phyloP scores from a whole-genome alignment of 1,140 invertebrate genomes.

The Adelges cooleyi region DNA sequence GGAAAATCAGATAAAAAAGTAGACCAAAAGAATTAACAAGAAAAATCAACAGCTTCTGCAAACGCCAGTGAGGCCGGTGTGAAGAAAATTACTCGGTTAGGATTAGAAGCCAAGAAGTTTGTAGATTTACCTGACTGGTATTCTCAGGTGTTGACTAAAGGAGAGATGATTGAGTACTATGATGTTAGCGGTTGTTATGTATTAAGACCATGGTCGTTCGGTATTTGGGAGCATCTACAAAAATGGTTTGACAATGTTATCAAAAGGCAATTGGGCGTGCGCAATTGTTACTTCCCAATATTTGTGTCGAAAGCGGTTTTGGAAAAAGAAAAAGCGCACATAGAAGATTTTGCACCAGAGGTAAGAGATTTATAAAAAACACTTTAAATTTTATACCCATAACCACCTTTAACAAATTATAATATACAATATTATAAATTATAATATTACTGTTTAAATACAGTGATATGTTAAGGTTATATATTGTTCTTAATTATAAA shows the following conservation, averaged over 20 bases:
- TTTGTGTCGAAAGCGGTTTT: constrained; percentile 85
- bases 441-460: too few species aligned
- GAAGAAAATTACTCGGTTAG: constrained; percentile 85
- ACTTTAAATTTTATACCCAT: too few species aligned
- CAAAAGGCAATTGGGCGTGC: constrained; percentile 74
- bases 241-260: constrained; percentile 83
- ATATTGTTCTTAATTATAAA: too few species aligned
- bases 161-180: constrained; percentile 98
- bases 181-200: constrained; percentile 99
- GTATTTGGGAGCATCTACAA: constrained; percentile 92
- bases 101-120: constrained; percentile 83
- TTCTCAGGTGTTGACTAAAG: constrained; percentile 91
- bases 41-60: neutral
- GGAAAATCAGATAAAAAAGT: too few species aligned
- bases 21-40: constrained; percentile 22
- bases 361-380: constrained; percentile 39
- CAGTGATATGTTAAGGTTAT: too few species aligned
- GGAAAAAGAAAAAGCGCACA: constrained; percentile 92
- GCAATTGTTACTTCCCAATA: constrained; percentile 97
- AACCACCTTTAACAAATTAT: too few species aligned
- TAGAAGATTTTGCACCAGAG: constrained; percentile 97
- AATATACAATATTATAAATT: too few species aligned
- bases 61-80: constrained; percentile 36
- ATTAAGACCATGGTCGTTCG: constrained; percentile 87
- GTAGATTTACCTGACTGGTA: constrained; percentile 97